Conservation (phyloP, 2,113 vertebrate genomes). For the Mandrillus leucophaeus region DNA sequence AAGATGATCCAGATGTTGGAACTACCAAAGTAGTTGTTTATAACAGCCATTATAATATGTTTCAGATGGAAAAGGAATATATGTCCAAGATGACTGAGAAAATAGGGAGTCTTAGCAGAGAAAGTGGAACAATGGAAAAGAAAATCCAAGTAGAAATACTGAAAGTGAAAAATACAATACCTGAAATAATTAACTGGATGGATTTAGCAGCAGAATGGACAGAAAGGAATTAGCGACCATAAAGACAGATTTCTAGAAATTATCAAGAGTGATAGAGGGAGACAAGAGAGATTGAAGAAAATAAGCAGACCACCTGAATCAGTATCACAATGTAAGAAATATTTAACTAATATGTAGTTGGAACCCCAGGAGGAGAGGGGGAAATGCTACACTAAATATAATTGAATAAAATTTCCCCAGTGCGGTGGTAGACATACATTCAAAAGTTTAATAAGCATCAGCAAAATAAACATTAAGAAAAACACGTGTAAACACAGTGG, state of each 20-base stretch:
- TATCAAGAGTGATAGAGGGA: not conserved
- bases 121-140: not conserved
- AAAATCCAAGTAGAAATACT: not conserved
- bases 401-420: not conserved
- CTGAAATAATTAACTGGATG: not conserved
- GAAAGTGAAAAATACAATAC: too few relatives aligned
- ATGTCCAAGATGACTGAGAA: too few relatives aligned
- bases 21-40: not conserved
- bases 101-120: not conserved
- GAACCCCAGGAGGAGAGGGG: not conserved
- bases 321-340: too few relatives aligned
- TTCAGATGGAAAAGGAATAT: not conserved
- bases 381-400: not conserved
- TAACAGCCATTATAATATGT: not conserved
- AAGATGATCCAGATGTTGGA: not conserved
- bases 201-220: accelerated
- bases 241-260: not conserved
- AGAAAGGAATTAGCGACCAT: not conserved
- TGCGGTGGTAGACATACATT: not conserved
- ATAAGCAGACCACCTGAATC: not conserved
- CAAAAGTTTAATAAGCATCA: not conserved
- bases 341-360: not conserved
- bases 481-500: not conserved
- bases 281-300: not conserved
- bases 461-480: not conserved